Percentiles rank a stretch among this genome's conserved stretches.
phyloP scores from a whole-genome alignment of 1,140 invertebrate species.

The Paracyclopina nana region DNA sequence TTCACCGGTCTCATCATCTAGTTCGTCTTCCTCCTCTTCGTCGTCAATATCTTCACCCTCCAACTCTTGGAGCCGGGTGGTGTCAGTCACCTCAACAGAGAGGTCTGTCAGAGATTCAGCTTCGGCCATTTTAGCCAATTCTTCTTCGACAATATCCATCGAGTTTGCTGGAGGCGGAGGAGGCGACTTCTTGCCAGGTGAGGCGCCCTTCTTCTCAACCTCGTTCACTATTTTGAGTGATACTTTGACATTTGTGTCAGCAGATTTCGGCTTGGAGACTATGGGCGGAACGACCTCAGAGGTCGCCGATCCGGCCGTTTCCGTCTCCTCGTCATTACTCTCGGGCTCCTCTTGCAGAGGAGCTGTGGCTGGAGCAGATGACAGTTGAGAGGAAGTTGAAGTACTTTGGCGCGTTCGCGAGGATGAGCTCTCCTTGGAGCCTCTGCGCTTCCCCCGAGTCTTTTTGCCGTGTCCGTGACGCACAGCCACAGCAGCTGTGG shows the following conservation, averaged over 20 bases:
- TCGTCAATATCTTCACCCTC: neutral
- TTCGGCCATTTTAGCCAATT: constrained; percentile 9
- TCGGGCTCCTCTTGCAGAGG: no score
- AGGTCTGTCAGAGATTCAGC: neutral
- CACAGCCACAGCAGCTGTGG: constrained; percentile 25
- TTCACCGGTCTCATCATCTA: neutral
- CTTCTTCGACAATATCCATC: constrained; percentile 9
- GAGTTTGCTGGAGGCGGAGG: no score
- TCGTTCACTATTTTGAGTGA: no score
- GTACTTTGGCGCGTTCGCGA: neutral
- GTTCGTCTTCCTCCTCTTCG: constrained; percentile 4
- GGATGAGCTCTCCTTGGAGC: neutral
- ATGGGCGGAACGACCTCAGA: neutral
- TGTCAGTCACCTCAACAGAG: neutral
- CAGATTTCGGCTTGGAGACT: neutral
- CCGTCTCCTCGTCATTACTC: neutral
- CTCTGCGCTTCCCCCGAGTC: neutral
- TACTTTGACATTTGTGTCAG: neutral
- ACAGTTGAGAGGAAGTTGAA: neutral
- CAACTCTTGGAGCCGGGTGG: neutral
- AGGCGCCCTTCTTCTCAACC: no score
- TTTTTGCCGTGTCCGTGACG: neutral
- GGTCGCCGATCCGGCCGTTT: neutral
- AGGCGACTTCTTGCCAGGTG: no score
- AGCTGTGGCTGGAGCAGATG: no score